Base-by-base conservation (phyloP, 2,113 vertebrate species). In the Pogona vitticeps region DNA sequence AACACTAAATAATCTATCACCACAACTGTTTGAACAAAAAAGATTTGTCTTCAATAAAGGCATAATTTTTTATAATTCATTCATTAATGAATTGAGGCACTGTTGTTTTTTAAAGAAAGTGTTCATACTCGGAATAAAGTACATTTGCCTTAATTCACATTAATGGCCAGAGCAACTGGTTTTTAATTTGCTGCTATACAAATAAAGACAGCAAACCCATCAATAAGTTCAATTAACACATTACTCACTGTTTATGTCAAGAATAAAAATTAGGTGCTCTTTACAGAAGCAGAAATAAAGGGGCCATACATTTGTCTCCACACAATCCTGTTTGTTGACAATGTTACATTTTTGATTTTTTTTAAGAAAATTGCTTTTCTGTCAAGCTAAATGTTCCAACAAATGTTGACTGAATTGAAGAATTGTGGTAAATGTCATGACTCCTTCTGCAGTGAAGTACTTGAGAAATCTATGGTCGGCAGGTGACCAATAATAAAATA, bases 91-190 rank as follows among this genome's bases (percentile, higher is more conserved):
- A 28, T 77, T 40, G 80, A 85, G 89, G 86, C 0, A 31, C 20
- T 63, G 17, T 21, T 63, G 18, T 63, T 63, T 63, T 63, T 20
- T 21, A 90, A 85, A 85, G 26, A 23, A 40, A 67, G 23, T 71
- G 6, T 65, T 88, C 68, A 52, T 59, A 80, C 31, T 31, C 15
- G 85, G 81, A 18, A 65, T 85, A 1, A 93, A 92, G 58, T 87
- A 88, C 21, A 82, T 92, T 93, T 93, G 68, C n/a, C 40, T 93
- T 88, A 0, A 79, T 91, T 91, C 89, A 58, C 56, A 84, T 58
- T 92, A 90, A 88, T 80, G 61, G 61, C 75, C 7, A 85, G 71
- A 88, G 83, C 90, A 90, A 90, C 17, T 72, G 59, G 1, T 1
- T 79, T 91, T 85, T 83, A 87, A 89, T 86, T 84, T 84, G 81